Base-by-base conservation (phyloP, 2,113 vertebrate genomes). In the Australoheros scitulus region DNA sequence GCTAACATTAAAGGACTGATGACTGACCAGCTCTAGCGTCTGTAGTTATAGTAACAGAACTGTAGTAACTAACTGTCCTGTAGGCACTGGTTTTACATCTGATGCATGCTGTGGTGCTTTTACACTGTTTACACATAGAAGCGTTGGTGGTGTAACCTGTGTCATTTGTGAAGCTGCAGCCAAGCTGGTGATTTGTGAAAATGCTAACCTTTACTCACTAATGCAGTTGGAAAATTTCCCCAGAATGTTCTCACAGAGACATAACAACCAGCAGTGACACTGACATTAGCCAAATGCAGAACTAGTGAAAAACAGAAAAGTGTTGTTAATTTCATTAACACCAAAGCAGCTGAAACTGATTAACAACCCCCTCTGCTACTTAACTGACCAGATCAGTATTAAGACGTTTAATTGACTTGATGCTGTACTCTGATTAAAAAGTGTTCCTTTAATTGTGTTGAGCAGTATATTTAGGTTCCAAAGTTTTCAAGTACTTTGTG, bases 81-180 rank as follows among this genome's bases (percentile, higher is more conserved):
- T 72, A 43, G 26, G 11, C 1, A 50, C 18, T 15, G 18, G 9
- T 57, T 59, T 78, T 34, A 76, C 6, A 17, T 38, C 43, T 81
- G 56, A 68, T 76, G 81, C 82, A 88, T 90, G 81, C 29, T 82
- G 78, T 89, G 76, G 43, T 83, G 43, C 38, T 70, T 75, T 59
- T 50, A 26, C 6, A 38, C 24, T 58, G 22, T 11, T 38, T 18
- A 5, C 52, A 50, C 61, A 60, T 10, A 0, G 38, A 43, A 18
- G 36, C 68, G 61, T 61, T 76, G 65, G 41, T 83, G 70, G 20
- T 88, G 77, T 61, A 65, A 57, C 7, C 78, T 76, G 58, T 36
- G 24, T 56, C 50, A 34, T 74, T 41, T 61, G 14, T 79, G 77
- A 75, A 82, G 77, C 82, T 74, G 26, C 59, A 65, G 65, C 1